phyloP scores from a whole-genome alignment of 2,888 invertebrate species.

The Megalurothrips usitatus region DNA sequence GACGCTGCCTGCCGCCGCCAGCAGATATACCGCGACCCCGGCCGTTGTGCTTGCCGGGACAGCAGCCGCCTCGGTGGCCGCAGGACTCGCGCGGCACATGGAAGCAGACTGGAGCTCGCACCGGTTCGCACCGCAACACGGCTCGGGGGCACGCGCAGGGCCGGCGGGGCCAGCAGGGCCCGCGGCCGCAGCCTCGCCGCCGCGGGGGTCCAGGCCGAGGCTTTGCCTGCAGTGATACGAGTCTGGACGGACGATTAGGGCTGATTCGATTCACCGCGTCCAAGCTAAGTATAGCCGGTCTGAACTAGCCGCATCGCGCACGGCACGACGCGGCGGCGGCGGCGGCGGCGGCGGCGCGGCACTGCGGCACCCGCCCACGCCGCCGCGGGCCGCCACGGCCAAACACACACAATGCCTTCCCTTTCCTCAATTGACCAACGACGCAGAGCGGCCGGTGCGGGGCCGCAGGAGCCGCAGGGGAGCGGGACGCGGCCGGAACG shows the following conservation, averaged over 20 bases:
- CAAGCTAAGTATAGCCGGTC: slow-evolving; percentile 21
- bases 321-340: not conserved
- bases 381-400: too few species aligned
- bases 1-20: not conserved
- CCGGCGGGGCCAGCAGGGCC: not conserved
- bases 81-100: not conserved
- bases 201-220: too few species aligned
- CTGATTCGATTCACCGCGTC: not conserved
- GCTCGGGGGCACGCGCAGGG: not conserved
- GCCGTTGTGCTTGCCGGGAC: not conserved
- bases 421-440: not conserved
- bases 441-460: not conserved
- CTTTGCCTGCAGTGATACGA: too few species aligned
- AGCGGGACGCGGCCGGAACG: not conserved
- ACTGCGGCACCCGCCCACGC: too few species aligned
- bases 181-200: not conserved
- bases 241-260: not conserved
- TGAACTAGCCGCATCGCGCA: not conserved
- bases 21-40: not conserved
- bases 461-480: not conserved
- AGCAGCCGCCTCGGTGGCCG: not conserved
- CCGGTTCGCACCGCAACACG: not conserved
- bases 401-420: too few species aligned
- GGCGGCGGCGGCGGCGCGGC: too few species aligned
- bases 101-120: not conserved